Conservation (phyloP, 37 sponge, comb jelly and placozoan species). For the Amphimedon queenslandica region DNA sequence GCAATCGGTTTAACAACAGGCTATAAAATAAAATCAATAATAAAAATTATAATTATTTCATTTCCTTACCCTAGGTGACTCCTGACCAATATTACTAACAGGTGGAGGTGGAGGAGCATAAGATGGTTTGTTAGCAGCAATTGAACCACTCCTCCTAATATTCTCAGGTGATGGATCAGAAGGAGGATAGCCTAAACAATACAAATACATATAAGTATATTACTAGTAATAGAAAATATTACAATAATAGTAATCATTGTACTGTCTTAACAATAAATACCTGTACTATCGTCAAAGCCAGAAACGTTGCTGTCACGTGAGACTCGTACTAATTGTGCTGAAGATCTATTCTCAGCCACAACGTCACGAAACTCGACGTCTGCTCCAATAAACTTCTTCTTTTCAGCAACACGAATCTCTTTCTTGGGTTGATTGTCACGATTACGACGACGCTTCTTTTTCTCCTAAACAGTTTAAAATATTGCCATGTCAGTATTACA, state of each 20-base stretch:
- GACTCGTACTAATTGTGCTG: background rate
- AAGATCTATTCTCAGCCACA: background rate
- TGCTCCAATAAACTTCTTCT: constrained; percentile 27
- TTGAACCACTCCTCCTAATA: no score
- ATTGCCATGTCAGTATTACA: no score
- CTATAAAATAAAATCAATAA: background rate
- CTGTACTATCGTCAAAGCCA: background rate
- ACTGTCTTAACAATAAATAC: no score
- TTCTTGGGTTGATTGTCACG: constrained; percentile 14
- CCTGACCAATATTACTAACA: background rate
- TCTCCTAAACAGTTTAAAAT: background rate
- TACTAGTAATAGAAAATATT: no score
- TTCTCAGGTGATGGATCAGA: no score
- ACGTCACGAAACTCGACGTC: constrained; percentile 44
- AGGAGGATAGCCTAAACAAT: no score
- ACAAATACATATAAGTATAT: no score
- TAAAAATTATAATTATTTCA: no score
- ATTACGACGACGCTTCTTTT: background rate
- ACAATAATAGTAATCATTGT: no score
- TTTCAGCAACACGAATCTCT: constrained; percentile 16
- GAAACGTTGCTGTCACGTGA: background rate
- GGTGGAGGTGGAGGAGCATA: background rate
- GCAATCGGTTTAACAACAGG: background rate
- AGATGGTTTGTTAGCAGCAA: background rate
- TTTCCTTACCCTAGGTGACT: background rate